These are phyloP conservation scores for Myotis davidii DNA, from an alignment of 2,113 vertebrate species.

Conservation along the genomic window DNA sequence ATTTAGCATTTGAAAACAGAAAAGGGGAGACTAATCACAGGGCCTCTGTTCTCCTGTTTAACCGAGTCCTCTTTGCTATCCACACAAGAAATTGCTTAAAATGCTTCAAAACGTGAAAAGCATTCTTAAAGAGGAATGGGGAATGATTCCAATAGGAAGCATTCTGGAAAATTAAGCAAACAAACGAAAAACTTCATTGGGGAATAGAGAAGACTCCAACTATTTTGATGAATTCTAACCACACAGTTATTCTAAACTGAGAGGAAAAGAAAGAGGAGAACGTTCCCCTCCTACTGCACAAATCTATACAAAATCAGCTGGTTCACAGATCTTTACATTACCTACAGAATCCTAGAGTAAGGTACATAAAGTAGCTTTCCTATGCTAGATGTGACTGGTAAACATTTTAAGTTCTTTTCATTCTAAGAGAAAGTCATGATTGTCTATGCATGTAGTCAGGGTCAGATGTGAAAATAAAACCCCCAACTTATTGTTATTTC, in stretches of 20 bases:
- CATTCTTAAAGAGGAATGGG: neutral
- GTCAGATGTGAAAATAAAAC: neutral
- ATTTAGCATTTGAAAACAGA: neutral
- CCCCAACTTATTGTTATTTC: neutral
- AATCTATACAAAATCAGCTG: neutral
- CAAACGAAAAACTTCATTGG: neutral
- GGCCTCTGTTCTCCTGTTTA: neutral
- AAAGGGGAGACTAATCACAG: neutral
- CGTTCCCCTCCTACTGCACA: neutral
- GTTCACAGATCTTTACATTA: neutral
- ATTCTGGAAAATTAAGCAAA: constrained; percentile 10
- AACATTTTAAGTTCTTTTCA: neutral
- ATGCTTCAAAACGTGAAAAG: neutral
- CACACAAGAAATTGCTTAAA: neutral
- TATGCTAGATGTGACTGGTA: neutral
- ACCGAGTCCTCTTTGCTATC: neutral
- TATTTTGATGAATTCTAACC: neutral
- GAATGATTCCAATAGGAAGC: neutral
- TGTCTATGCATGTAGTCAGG: neutral
- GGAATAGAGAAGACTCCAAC: neutral
- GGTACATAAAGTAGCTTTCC: neutral
- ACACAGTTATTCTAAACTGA: neutral
- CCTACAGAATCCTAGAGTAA: neutral
- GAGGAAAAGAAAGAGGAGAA: neutral
- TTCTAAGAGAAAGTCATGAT: constrained; percentile 26